Percentiles rank a stretch among this genome's conserved stretches.
Conservation (phyloP, 2,888 invertebrate species). For the Drosophila flavopinicola region DNA sequence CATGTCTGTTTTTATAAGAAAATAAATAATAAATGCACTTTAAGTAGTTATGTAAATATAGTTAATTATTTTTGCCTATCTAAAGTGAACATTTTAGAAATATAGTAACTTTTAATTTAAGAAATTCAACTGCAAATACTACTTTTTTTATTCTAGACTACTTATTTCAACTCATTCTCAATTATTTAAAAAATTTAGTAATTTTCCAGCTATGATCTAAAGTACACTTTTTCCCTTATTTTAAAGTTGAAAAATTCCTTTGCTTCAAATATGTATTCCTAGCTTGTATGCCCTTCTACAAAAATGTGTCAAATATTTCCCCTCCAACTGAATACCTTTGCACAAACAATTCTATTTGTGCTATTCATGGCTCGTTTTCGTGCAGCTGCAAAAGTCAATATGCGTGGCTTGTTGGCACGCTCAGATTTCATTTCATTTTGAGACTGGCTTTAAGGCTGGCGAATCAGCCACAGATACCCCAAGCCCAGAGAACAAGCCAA, state of each 20-base stretch:
- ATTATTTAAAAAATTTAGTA: neutral
- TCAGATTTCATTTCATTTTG: slow-evolving; percentile 71
- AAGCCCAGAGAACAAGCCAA: slow-evolving; percentile 56
- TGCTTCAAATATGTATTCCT: neutral
- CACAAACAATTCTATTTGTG: slow-evolving; percentile 13
- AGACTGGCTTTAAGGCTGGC: slow-evolving; percentile 69
- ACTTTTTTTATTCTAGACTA: no score
- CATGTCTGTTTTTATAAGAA: neutral
- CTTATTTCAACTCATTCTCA: neutral
- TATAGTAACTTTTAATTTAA: no score
- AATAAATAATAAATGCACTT: no score
- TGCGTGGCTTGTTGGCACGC: slow-evolving; percentile 60
- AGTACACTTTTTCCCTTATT: neutral
- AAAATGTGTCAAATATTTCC: neutral
- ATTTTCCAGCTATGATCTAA: neutral
- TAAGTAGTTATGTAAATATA: no score
- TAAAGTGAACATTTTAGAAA: no score
- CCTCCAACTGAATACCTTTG: slow-evolving; percentile 24
- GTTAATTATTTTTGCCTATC: no score
- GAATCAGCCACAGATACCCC: slow-evolving; percentile 59
- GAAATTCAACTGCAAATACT: no score
- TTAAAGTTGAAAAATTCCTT: neutral
- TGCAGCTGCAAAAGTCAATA: slow-evolving; percentile 71
- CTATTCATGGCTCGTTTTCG: slow-evolving; percentile 12
- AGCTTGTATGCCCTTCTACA: no score